phyloP scores from a whole-genome alignment of 2,888 invertebrate species.

The Spatulosminthurus flaviceps region DNA sequence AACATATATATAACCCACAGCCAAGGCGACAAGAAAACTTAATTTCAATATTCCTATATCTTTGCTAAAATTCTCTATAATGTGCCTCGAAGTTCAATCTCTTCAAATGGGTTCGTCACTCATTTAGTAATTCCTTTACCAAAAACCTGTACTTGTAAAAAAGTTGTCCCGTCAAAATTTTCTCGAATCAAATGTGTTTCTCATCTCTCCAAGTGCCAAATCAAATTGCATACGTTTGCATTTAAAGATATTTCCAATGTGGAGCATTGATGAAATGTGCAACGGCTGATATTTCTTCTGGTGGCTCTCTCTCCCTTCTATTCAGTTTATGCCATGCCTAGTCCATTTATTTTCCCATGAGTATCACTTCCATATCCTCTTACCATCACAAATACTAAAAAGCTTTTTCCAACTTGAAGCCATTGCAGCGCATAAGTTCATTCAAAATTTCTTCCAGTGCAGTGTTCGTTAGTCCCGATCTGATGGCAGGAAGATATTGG shows the following conservation, averaged over 20 bases:
- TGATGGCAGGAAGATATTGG: no score
- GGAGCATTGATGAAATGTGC: not conserved
- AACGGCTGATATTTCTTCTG: not conserved
- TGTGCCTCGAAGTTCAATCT: conserved; percentile 11
- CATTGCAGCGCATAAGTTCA: no score
- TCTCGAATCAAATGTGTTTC: conserved; percentile 16
- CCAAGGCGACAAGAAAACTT: not conserved
- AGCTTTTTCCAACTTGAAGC: no score
- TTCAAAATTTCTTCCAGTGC: no score
- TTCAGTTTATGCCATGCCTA: no score
- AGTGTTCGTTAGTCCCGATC: no score
- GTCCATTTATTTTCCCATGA: not conserved
- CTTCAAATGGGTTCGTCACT: not conserved
- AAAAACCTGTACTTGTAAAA: no score
- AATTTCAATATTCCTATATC: not conserved
- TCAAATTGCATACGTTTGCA: conserved; percentile 25
- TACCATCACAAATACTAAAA: no score
- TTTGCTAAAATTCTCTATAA: not conserved
- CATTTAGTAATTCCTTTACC: not conserved
- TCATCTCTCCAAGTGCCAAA: conserved; percentile 27
- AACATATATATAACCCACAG: no score
- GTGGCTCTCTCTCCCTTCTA: not conserved
- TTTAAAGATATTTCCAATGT: conserved; percentile 21
- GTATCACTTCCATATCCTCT: no score
- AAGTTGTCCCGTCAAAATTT: no score